Base-by-base conservation (phyloP, 2,113 vertebrate genomes). In the Xiphias gladius region DNA sequence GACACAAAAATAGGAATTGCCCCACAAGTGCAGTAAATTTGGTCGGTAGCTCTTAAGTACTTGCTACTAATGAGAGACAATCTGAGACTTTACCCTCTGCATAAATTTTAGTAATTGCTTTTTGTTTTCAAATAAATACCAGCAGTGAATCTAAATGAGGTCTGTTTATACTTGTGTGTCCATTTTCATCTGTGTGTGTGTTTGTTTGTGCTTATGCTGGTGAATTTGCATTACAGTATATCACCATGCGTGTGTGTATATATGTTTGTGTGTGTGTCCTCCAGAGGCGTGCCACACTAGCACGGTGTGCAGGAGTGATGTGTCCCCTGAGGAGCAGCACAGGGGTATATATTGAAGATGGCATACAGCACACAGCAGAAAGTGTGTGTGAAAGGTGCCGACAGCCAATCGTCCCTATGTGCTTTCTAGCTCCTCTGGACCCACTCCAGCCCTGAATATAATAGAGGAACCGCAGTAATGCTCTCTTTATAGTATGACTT, bases 71-170 rank as follows among this genome's bases (percentile, higher is more conserved):
- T 93, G 90, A 89, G 86, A 80, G 73, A 83, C 86, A 91, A 93
- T 92, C 80, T 92, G 74, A 76, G 83, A 83, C 89, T 91, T 91
- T 79, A 86, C 46, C 64, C 71, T 83, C 50, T 72, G 83, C 85
- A 91, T 93, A 91, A 72, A 93, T 94, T 92, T 62, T 69, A 52
- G 85, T 93, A 94, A 95, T 94, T 91, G 85, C 82, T 89, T 93
- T 93, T 92, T 87, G 84, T 76, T 91, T 94, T 90, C 79, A 69
- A 69, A 74, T 90, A 73, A 91, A 89, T 80, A 55, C 54, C 30
- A 20, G 32, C 46, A 9, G 69, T 77, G 79, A 88, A 89, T 91
- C 43, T 73, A 79, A 89, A 88, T 78, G 79, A 85, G 63, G 32
- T 74, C 65, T 67, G 81, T 19, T 5, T 59, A 0, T 66, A 64